These are phyloP conservation scores for Atrichornis clamosus DNA, from an alignment of 2,113 vertebrate genomes.

Conservation along the genomic window DNA sequence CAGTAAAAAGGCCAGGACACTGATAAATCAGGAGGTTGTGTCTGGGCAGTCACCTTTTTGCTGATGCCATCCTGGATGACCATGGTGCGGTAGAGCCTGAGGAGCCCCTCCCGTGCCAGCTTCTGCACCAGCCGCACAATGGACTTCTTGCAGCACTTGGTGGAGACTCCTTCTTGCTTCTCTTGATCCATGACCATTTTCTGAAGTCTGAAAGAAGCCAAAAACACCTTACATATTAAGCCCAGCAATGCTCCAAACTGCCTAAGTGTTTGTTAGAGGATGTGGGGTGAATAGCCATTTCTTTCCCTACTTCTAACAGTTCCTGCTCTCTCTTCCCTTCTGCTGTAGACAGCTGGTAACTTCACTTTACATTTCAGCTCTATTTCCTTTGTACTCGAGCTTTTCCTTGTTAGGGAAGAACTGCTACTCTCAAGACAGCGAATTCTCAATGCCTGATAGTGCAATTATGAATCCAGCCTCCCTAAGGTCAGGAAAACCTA, in stretches of 20 bases:
- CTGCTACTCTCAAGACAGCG: background rate
- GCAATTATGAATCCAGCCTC: background rate
- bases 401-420: background rate
- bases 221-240: background rate
- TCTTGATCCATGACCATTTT: conserved; percentile 93
- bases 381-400: background rate
- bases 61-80: conserved; percentile 91
- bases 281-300: background rate
- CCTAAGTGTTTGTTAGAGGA: background rate
- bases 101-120: conserved; percentile 84
- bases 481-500: background rate
- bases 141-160: conserved; percentile 94
- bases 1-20: background rate
- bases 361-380: background rate
- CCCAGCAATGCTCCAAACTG: background rate
- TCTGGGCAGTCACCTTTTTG: conserved; percentile 80
- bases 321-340: background rate
- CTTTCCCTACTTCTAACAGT: background rate
- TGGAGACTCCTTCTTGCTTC: conserved; percentile 83
- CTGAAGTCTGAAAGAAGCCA: conserved; percentile 79
- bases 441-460: background rate
- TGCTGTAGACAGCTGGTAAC: background rate
- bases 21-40: background rate
- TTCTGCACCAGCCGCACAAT: conserved; percentile 83
- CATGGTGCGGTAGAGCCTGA: conserved; percentile 86